These are phyloP conservation scores for Amiota mariae DNA, from an alignment of 2,888 invertebrate genomes.

Conservation along the genomic window DNA sequence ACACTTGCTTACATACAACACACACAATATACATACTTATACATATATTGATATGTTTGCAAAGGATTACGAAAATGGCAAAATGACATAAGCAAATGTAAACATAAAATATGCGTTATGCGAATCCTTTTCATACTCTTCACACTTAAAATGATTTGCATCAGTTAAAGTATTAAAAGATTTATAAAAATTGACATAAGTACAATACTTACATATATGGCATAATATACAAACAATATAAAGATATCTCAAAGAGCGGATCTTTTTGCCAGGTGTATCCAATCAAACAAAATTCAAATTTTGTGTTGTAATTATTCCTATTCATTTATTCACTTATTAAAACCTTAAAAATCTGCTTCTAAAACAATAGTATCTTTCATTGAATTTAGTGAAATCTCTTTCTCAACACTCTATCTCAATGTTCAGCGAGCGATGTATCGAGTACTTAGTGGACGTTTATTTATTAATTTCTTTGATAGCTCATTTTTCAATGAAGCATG, in stretches of 20 bases:
- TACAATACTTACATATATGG: too few species aligned
- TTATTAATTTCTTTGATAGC: constrained; percentile 35
- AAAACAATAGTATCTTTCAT: too few species aligned
- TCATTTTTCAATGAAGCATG: constrained; percentile 51
- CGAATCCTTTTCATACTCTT: constrained; percentile 7
- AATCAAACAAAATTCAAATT: too few species aligned
- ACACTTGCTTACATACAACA: background rate
- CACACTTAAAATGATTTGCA: background rate
- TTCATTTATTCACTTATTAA: too few species aligned
- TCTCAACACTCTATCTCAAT: background rate
- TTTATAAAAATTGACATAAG: too few species aligned
- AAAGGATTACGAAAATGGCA: constrained; percentile 9
- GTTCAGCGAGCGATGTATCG: background rate
- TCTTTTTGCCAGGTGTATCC: too few species aligned
- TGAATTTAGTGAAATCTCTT: background rate
- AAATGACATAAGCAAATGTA: constrained; percentile 18
- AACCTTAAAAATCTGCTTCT: too few species aligned
- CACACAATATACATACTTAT: background rate
- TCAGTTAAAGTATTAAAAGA: too few species aligned
- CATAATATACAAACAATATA: too few species aligned
- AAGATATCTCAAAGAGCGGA: too few species aligned
- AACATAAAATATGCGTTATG: constrained; percentile 16
- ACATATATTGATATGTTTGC: background rate
- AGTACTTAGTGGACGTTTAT: background rate
- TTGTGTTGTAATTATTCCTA: too few species aligned